phyloP scores from a whole-genome alignment of 2,797 vertebrate genomes.

The Chromobotia macracanthus region DNA sequence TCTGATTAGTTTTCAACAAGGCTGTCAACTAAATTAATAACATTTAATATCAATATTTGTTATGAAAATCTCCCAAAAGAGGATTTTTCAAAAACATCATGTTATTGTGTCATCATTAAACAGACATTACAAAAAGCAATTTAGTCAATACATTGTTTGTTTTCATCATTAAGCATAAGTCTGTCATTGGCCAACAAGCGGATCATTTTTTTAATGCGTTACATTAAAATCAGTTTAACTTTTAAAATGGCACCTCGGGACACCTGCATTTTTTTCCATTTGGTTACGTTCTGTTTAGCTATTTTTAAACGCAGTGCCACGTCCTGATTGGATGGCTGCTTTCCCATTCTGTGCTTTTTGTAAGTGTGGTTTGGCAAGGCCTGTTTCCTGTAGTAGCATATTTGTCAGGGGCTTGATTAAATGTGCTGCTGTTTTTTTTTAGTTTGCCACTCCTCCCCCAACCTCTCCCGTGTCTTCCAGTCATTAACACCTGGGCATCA shows the following conservation, averaged over 20 bases:
- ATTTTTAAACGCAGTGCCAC: neutral
- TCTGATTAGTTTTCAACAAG: neutral
- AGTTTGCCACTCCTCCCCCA: conserved; percentile 8
- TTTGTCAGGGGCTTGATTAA: neutral
- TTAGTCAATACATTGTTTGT: neutral
- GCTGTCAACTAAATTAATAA: neutral
- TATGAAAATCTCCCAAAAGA: neutral
- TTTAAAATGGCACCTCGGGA: neutral
- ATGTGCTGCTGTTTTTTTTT: neutral
- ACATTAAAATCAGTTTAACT: neutral
- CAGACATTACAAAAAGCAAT: neutral
- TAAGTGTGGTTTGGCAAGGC: neutral
- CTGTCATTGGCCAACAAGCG: neutral
- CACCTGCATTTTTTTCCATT: neutral
- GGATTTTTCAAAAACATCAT: neutral
- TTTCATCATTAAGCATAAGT: neutral
- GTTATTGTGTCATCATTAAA: neutral
- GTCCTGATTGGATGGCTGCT: neutral
- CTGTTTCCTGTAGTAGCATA: neutral
- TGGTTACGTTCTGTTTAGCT: neutral
- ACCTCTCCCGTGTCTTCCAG: conserved; percentile 3
- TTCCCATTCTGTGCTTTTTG: neutral
- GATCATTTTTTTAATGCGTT: neutral
- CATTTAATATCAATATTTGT: neutral
- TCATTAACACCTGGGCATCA: conserved; percentile 39